These are phyloP conservation scores for Trachelus stipa DNA, from an alignment of 2,888 invertebrate species.

Conservation along the genomic window DNA sequence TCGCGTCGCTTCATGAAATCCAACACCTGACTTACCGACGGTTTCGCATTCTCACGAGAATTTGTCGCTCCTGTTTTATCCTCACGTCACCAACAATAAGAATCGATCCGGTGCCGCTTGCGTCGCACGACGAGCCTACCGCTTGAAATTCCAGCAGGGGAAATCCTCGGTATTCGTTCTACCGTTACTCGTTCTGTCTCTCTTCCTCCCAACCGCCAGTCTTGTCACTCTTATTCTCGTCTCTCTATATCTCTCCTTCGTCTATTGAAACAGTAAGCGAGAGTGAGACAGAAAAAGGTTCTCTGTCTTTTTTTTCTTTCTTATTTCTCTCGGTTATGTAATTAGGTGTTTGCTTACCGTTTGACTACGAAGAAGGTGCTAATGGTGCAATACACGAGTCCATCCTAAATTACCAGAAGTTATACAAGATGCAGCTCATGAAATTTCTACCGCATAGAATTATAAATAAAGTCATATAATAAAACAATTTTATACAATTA, in stretches of 20 bases:
- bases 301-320: not conserved
- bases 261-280: not conserved
- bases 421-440: not conserved
- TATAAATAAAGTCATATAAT: not conserved
- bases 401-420: not conserved
- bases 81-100: slow-evolving; percentile 3
- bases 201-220: not conserved
- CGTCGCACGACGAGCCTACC: not conserved
- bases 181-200: slow-evolving; percentile 1
- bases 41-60: not conserved
- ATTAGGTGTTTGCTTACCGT: slow-evolving; percentile 1
- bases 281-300: not conserved
- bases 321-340: not conserved
- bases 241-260: not conserved
- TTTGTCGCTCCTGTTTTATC: slow-evolving; percentile 7
- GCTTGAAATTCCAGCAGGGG: not conserved
- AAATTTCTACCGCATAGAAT: not conserved
- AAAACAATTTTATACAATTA: not conserved
- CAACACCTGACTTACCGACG: slow-evolving; percentile 4
- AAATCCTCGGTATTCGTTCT: slow-evolving; percentile 1
- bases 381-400: not conserved
- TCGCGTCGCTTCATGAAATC: not conserved
- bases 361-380: not conserved
- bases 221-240: not conserved
- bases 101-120: not conserved